Evolutionary conservation across 2,888 invertebrate genomes (phyloP).

Genomic region (Monopis laevigella): DNA sequence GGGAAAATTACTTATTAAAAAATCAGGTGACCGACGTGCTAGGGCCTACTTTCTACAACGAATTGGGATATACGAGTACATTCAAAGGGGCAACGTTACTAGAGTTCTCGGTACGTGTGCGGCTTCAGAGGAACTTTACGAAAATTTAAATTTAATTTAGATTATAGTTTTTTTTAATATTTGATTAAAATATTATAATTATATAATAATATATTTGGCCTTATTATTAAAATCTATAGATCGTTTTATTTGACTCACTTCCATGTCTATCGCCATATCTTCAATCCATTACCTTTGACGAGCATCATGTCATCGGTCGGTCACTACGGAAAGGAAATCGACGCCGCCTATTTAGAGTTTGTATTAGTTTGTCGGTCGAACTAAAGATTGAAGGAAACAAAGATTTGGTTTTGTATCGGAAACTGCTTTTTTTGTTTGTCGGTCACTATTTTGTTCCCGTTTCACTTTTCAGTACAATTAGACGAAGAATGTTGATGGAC

Average conservation of each 20-base stretch:
- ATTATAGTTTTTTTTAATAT: no score
- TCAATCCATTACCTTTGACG: no score
- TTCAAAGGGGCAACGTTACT: no score
- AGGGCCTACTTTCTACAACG: no score
- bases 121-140: no score
- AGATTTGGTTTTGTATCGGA: constrained; percentile 61
- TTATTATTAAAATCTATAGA: neutral
- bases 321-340: constrained; percentile 4
- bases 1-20: no score
- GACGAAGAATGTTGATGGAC: constrained; percentile 11
- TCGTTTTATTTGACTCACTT: neutral
- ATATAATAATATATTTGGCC: neutral
- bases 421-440: constrained; percentile 42
- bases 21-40: no score
- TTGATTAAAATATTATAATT: no score
- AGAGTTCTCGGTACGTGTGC: no score
- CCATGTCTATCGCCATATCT: no score
- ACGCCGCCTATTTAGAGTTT: constrained; percentile 53
- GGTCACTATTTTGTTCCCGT: constrained; percentile 30
- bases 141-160: no score
- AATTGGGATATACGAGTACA: no score
- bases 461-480: neutral
- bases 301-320: constrained; percentile 9
- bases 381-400: constrained; percentile 44
- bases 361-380: constrained; percentile 56